Percentiles rank a stretch among this genome's conserved stretches.
Evolutionary conservation across 2,797 vertebrate genomes (phyloP).

Genomic region (Gallinago solitaria): DNA sequence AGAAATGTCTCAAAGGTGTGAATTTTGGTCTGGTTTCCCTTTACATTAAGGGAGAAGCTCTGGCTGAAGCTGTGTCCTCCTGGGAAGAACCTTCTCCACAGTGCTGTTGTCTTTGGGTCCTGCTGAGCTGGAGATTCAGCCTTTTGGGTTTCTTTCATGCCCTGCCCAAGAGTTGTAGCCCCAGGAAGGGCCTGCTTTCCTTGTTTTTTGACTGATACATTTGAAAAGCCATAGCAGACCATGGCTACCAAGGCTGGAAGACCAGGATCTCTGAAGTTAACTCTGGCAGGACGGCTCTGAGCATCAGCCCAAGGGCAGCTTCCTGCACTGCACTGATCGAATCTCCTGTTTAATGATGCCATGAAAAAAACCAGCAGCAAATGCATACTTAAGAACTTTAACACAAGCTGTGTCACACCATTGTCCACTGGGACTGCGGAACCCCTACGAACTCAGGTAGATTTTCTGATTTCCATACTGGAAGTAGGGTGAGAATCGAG

Average conservation of each 20-base stretch:
- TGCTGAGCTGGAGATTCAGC: neutral
- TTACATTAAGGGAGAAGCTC: neutral
- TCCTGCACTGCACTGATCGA: neutral
- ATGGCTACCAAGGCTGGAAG: neutral
- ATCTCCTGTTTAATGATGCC: neutral
- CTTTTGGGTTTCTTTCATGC: neutral
- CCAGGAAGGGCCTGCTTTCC: neutral
- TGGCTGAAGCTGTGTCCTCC: neutral
- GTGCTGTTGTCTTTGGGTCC: neutral
- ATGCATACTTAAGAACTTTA: neutral
- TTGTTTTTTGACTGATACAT: neutral
- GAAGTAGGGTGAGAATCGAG: neutral
- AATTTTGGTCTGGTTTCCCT: neutral
- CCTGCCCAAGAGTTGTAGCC: neutral
- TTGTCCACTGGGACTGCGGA: neutral
- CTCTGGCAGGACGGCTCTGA: neutral
- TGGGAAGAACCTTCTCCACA: neutral
- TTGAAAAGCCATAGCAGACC: neutral
- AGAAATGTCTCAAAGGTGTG: neutral
- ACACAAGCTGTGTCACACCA: neutral
- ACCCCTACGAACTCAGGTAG: accelerated
- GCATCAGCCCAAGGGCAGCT: neutral
- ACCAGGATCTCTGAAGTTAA: neutral
- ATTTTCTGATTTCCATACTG: neutral
- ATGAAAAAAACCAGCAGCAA: neutral